Percentiles rank a stretch among this genome's conserved stretches.
Conservation (phyloP, 2,888 invertebrate species). For the Coelopa pilipes region DNA sequence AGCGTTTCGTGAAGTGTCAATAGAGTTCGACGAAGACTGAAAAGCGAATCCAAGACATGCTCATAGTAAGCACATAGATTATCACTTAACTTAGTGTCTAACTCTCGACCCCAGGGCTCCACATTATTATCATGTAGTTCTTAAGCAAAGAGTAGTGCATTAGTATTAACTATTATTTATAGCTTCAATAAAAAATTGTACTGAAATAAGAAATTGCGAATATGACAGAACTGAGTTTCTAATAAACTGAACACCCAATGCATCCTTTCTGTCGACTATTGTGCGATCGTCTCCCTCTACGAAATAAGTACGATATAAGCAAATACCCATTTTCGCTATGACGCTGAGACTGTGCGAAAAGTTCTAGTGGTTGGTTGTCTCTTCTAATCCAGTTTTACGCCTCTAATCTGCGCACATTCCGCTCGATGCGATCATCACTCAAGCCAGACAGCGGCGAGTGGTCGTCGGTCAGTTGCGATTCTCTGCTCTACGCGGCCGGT, state of each 20-base stretch:
- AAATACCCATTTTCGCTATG: too few relatives aligned
- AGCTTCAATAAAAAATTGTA: too few relatives aligned
- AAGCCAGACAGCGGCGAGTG: constrained; percentile 2
- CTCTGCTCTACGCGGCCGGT: constrained; percentile 55
- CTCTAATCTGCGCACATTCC: constrained; percentile 20
- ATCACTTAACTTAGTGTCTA: background rate
- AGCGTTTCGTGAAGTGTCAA: constrained; percentile 64
- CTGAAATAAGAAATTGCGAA: too few relatives aligned
- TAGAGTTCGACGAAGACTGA: constrained; percentile 39
- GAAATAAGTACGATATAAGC: too few relatives aligned
- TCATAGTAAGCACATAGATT: background rate
- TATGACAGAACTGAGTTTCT: too few relatives aligned
- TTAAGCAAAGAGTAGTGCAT: background rate
- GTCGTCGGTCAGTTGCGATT: constrained; percentile 53
- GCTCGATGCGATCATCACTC: constrained; percentile 31
- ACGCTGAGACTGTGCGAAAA: too few relatives aligned
- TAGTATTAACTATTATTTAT: too few relatives aligned
- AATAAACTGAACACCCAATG: too few relatives aligned
- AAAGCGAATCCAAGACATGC: too few relatives aligned
- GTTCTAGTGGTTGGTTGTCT: too few relatives aligned
- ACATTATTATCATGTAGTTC: background rate
- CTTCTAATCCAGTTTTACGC: constrained; percentile 7
- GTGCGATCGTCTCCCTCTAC: too few relatives aligned
- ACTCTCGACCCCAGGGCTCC: background rate
- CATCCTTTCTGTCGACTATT: too few relatives aligned